phyloP scores from a whole-genome alignment of 2,113 vertebrate genomes.

The Lepus europaeus region DNA sequence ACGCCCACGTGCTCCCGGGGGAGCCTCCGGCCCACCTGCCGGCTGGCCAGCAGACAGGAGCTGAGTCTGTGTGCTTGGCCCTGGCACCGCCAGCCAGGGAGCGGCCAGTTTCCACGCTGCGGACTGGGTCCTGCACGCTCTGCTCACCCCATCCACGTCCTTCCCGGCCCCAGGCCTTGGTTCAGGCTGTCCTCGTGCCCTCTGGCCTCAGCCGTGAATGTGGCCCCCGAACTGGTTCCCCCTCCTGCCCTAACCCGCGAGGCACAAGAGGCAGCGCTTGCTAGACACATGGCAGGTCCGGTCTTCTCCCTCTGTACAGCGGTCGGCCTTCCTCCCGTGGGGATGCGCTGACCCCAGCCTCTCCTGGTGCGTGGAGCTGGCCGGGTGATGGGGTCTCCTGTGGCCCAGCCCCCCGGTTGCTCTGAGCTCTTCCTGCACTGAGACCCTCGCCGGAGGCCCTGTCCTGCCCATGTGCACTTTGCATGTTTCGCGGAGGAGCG shows the following conservation, averaged over 20 bases:
- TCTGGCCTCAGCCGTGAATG: not conserved
- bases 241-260: not conserved
- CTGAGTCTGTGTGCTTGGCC: too few species aligned
- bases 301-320: not conserved
- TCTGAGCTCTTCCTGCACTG: not conserved
- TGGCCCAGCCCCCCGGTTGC: not conserved
- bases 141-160: not conserved
- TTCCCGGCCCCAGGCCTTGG: not conserved
- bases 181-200: not conserved
- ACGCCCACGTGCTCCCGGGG: too few species aligned
- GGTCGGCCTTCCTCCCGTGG: too few species aligned
- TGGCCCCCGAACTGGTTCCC: not conserved
- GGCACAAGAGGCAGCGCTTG: not conserved
- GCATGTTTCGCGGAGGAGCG: constrained; percentile 24
- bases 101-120: not conserved
- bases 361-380: too few species aligned
- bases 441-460: too few species aligned
- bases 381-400: fast-evolving
- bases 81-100: not conserved
- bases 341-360: too few species aligned
- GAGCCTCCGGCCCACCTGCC: too few species aligned
- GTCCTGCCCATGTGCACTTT: not conserved
- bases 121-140: not conserved
- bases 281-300: not conserved
- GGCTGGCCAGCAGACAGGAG: too few species aligned